These are phyloP conservation scores for Sceloporus tristichus DNA, from an alignment of 2,113 vertebrate genomes.

Conservation along the genomic window DNA sequence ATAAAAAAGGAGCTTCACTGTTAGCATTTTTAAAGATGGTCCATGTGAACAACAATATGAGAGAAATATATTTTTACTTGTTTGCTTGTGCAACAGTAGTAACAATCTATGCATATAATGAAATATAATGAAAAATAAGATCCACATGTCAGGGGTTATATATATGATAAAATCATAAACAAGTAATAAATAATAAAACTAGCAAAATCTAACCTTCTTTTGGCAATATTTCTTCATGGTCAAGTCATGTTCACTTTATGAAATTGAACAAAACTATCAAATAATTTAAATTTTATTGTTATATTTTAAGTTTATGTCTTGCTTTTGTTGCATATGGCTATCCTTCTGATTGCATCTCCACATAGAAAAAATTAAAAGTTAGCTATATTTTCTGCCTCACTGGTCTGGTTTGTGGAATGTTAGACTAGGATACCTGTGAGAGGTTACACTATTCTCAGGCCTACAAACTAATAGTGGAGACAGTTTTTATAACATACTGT, in stretches of 20 bases:
- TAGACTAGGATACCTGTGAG: conserved; percentile 58
- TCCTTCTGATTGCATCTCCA: neutral
- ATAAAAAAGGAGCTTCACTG: no score
- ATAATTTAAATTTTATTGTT: neutral
- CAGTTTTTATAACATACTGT: conserved; percentile 67
- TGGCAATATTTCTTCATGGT: neutral
- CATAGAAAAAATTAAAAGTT: neutral
- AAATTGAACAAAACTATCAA: neutral
- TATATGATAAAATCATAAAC: conserved; percentile 1
- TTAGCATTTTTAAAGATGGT: neutral
- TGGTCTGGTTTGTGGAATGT: conserved; percentile 38
- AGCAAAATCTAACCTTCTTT: neutral
- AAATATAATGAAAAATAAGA: neutral
- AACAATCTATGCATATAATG: neutral
- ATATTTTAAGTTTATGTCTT: neutral
- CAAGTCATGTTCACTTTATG: neutral
- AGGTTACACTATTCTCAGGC: conserved; percentile 67
- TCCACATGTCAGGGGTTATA: neutral
- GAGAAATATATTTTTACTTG: neutral
- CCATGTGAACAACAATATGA: neutral
- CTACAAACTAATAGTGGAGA: conserved; percentile 54
- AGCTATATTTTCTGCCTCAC: conserved; percentile 41
- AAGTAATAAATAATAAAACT: neutral
- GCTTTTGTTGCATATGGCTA: neutral
- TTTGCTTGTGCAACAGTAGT: neutral